These are phyloP conservation scores for Radopholus similis DNA, from an alignment of 1,140 invertebrate species.

Conservation along the genomic window DNA sequence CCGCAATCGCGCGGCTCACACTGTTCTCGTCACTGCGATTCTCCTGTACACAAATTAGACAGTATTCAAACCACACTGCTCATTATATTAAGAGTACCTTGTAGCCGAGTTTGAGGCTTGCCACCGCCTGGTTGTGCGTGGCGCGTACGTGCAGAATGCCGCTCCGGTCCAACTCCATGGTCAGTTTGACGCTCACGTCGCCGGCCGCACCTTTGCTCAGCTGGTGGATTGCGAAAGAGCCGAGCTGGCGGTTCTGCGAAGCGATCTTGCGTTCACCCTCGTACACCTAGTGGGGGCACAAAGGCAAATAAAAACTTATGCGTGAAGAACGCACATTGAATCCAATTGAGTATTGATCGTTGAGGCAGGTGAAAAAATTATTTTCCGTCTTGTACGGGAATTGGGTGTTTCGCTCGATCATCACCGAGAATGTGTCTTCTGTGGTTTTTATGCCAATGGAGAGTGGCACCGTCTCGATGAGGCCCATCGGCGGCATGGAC, in stretches of 20 bases:
- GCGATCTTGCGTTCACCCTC: neutral
- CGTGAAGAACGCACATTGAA: neutral
- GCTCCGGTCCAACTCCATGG: neutral
- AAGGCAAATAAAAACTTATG: neutral
- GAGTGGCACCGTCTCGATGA: neutral
- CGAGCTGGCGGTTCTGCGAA: neutral
- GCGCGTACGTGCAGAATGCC: conserved; percentile 1
- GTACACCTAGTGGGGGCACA: neutral
- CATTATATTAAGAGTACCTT: too few relatives aligned
- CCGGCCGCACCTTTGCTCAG: neutral
- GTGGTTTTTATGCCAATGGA: too few relatives aligned
- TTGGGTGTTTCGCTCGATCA: too few relatives aligned
- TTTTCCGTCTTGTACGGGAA: too few relatives aligned
- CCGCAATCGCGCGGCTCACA: too few relatives aligned
- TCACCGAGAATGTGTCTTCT: too few relatives aligned
- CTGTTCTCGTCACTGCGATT: too few relatives aligned
- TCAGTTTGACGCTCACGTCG: neutral
- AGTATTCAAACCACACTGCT: too few relatives aligned
- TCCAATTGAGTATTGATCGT: too few relatives aligned
- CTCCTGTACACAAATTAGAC: too few relatives aligned
- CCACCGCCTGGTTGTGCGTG: neutral
- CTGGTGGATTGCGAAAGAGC: neutral
- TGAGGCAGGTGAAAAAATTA: too few relatives aligned
- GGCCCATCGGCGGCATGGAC: neutral
- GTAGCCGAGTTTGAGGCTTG: neutral